phyloP scores from a whole-genome alignment of 2,113 vertebrate genomes.

The Miniopterus natalensis region DNA sequence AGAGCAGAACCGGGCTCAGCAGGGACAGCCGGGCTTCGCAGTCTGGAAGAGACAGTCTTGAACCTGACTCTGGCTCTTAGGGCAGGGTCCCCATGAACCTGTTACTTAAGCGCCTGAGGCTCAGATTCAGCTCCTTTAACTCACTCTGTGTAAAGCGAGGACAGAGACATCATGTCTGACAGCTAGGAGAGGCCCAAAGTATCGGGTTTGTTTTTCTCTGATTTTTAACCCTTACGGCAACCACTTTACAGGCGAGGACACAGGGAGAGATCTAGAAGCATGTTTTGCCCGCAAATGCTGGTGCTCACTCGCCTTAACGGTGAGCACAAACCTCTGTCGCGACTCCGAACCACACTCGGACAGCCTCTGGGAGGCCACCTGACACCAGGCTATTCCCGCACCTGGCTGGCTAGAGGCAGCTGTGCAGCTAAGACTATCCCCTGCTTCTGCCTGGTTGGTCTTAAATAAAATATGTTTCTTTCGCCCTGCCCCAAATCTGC shows the following conservation, averaged over 20 bases:
- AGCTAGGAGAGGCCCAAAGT: neutral
- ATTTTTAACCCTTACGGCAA: neutral
- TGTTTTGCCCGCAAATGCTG: neutral
- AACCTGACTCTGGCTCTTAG: no score
- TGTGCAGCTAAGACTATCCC: accelerated
- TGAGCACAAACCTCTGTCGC: neutral
- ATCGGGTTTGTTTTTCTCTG: neutral
- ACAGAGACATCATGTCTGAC: neutral
- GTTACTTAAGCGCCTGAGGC: accelerated
- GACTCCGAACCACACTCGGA: neutral
- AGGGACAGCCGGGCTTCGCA: neutral
- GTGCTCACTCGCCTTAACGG: neutral
- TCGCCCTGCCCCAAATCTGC: neutral
- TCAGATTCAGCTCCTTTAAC: neutral
- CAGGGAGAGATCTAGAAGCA: neutral
- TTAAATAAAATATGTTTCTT: neutral
- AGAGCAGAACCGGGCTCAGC: neutral
- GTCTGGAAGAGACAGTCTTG: neutral
- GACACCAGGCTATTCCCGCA: no score
- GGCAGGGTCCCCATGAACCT: neutral
- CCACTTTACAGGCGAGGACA: neutral
- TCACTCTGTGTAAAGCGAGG: neutral
- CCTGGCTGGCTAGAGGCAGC: neutral
- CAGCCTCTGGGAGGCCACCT: neutral
- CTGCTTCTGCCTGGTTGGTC: neutral